Evolutionary conservation across 2,888 invertebrate species (phyloP), one percentile per base, ranked within the genome.

Genomic region (Junonia oenone): DNA sequence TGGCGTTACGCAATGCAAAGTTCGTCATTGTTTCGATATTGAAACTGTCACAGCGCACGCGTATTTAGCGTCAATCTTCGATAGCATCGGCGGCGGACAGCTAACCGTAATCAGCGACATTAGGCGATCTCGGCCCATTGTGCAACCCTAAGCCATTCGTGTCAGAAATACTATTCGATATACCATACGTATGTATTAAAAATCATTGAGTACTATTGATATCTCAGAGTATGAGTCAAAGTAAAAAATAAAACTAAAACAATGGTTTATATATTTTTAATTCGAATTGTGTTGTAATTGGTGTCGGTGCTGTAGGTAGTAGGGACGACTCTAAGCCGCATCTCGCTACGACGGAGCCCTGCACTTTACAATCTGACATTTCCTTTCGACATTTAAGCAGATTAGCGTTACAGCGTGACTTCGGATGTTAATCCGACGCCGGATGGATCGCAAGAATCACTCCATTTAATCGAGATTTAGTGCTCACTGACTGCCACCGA

Each of bases 371-470:
- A 90, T 89, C 90, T 83, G 90, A 91, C 90, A 83, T 91, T 90
- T 91, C 90, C 90, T 89, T 83, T 86, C 83, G 90, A 88, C 89
- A 85, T 90, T 86, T 83, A 85, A 90, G 85, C 83, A 89, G 90
- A 89, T 90, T 88, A 89, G 83, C 83, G 84, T 82, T 88, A 81
- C 83, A 79, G 77, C 75, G 81, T 78, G 75, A 79, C 84, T 81
- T 82, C 70, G 80, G 77, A 84, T 85, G 78, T 82, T 88, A 90
- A 90, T 88, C 88, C 78, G 88, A 90, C 90, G 86, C 77, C 68
- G 75, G 78, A 86, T 73, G 81, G 83, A 83, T 83, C 80, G 82
- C 83, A 76, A 83, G 84, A 83, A 82, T 83, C 80, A 83, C 82
- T 84, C 72, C 75, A 77, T 83, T 81, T 75, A 81, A 87, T 84